Conservation (phyloP, 2,113 vertebrate genomes). For the Ellobius talpinus region DNA sequence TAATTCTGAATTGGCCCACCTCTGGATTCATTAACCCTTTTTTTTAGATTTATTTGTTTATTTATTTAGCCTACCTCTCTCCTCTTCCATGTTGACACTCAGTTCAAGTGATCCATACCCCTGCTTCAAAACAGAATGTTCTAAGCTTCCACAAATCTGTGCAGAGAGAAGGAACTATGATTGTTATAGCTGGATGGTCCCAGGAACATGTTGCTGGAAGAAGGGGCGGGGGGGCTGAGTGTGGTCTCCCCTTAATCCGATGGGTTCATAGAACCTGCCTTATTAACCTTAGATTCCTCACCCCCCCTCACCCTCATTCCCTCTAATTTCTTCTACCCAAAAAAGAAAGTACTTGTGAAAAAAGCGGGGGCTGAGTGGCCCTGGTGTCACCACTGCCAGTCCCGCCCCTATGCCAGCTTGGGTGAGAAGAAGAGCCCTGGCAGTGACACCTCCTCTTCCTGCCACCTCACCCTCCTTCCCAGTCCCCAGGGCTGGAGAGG, state of each 20-base stretch:
- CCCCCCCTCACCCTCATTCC: neutral
- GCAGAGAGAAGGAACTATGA: neutral
- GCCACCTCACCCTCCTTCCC: conserved; percentile 61
- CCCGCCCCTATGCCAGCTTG: conserved; percentile 78
- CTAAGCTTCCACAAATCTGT: neutral
- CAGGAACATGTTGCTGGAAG: neutral
- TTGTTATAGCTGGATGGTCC: neutral
- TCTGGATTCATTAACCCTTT: too few relatives aligned
- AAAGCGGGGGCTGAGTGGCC: conserved; percentile 78
- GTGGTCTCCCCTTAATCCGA: neutral
- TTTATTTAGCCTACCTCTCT: too few relatives aligned
- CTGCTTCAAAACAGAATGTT: neutral
- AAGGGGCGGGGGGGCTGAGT: neutral
- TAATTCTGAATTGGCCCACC: too few relatives aligned
- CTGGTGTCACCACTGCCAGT: conserved; percentile 71
- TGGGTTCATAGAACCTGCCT: neutral
- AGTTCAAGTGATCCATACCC: neutral
- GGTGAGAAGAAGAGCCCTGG: conserved; percentile 80
- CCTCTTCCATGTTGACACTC: neutral
- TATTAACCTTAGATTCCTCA: conserved; percentile 4
- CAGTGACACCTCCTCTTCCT: conserved; percentile 74
- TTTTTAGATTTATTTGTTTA: too few relatives aligned
- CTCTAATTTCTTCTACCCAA: conserved; percentile 74
- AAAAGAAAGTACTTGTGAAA: conserved; percentile 83
- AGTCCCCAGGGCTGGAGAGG: conserved; percentile 39